A percentile compares a stretch with the other conserved stretches of the same genome.
These are phyloP conservation scores for Iguana delicatissima DNA, from an alignment of 2,797 vertebrate species.

Conservation along the genomic window DNA sequence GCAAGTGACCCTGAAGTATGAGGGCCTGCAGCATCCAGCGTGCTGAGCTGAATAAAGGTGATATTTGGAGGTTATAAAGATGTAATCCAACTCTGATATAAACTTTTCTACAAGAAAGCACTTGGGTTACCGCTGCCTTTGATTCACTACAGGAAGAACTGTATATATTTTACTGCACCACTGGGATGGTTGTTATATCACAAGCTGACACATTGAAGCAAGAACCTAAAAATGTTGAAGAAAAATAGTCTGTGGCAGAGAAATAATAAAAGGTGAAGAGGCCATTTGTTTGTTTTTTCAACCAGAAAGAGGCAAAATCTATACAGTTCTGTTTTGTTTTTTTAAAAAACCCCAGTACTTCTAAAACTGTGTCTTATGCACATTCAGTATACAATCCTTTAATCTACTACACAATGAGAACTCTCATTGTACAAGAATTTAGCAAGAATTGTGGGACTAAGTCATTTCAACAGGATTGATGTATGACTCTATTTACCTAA, in stretches of 20 bases:
- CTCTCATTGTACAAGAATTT: slow-evolving; percentile 6
- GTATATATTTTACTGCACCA: not conserved
- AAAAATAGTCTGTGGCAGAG: not conserved
- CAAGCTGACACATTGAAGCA: slow-evolving; percentile 1
- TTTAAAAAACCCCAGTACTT: not conserved
- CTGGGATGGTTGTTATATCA: not conserved
- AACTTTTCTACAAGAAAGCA: not conserved
- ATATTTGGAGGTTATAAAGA: not conserved
- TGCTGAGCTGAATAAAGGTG: fast-evolving
- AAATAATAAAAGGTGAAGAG: slow-evolving; percentile 32
- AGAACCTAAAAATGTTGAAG: not conserved
- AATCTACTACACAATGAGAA: slow-evolving; percentile 54
- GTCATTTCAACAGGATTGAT: slow-evolving; percentile 31
- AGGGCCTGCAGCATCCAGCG: not conserved
- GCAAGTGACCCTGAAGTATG: not conserved
- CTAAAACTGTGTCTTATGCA: not conserved
- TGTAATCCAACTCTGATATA: not conserved
- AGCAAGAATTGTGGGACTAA: slow-evolving; percentile 52
- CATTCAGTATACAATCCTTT: slow-evolving; percentile 7
- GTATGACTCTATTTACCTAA: slow-evolving; percentile 1
- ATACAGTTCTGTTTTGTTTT: slow-evolving; percentile 2
- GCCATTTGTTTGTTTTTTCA: slow-evolving; percentile 22
- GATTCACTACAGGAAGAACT: not conserved
- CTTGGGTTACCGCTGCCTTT: not conserved
- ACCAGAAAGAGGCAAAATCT: not conserved